Base-by-base conservation (phyloP, 92 coral and sea anemone genomes). In the Phenganax marumi region DNA sequence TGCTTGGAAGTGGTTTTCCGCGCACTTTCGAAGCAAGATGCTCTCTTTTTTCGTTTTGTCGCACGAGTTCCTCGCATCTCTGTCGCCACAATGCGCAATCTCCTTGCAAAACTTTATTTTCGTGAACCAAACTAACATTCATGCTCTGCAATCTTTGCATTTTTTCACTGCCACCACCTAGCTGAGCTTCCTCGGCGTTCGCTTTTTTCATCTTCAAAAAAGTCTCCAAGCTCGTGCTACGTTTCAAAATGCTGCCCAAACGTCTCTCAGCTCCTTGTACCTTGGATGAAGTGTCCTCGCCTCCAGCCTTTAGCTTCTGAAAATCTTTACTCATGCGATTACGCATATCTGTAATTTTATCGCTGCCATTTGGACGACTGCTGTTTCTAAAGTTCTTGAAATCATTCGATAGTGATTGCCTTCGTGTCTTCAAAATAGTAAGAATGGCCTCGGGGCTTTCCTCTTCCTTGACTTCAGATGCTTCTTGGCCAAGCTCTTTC, bases 391-490 rank as follows among this genome's bases (percentile, higher is more conserved):
- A 33, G 43, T 55, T 57, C 81, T 77, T 56, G 16, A 77, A 60
- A 17, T 77, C 81, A 33, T 57, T 70, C 8, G 53, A 21, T 7
- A 77, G 81, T 21, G 81, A 77, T 53, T 62, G 64, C 50, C 81
- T 77, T 77, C 81, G 10, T 49, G 62, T 77, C 56, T 39, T 77
- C 8, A 77, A 33, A 12, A 14, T 12, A 4, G 81, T 14, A 18
- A 77, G 22, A 21, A 77, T 56, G 50, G 23, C 69, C 46, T 77
- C 81, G 1, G 68, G 50, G n/a, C 39, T 77, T 25, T 57, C 81
- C 43, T 77, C 81, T 7, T 12, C 23, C 3, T 74, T 24, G 53
- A 52, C 13, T 74, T 74, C 62, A 53, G 24, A 52, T 50, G 52
- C 21, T 46, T 74, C 70, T 52, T 55, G 70, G 12, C 81, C 81